Evolutionary conservation across 2,113 vertebrate species (phyloP), one percentile per base, ranked within the genome.

Genomic region (Sturnira hondurensis): DNA sequence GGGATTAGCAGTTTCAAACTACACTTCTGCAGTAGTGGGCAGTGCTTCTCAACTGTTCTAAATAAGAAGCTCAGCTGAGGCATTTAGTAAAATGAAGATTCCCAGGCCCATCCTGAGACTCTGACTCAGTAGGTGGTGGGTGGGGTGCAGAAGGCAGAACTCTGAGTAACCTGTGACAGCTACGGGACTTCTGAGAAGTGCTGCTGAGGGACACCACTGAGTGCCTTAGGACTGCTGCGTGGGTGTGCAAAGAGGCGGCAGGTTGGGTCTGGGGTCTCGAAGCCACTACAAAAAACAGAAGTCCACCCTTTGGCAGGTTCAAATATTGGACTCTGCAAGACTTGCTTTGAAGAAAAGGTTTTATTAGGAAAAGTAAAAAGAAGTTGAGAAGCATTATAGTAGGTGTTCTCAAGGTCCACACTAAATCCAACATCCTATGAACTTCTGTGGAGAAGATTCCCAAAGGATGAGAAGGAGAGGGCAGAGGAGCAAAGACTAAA

Each of bases 131-230:
- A 13, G 7, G 26, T 26, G 9, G 8, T 5, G 14, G 67, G 41
- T 70, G 4, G 41, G 43, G 8, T 26, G 7, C 16, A 12, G 43
- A 54, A 73, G 2, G 4, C n/a, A n/a, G 86, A 91, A 73, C 4
- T 11, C 4, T 43, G 16, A 1, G 2, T 47, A 63, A 65, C 33
- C 36, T 47, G 67, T 4, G 9, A 84, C 43, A 4, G 17, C 45
- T 3, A 0, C 0, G 12, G 65, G 17, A 43, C 43, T 2, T 38
- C 58, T 47, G 73, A 47, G 43, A 47, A 74, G 15, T 17, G 14
- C 11, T 7, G 0, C 4, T 61, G 14, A 31, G 11, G 36, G 28
- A 77, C 0, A 4, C 33, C 33, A 14, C 24, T 52, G 41, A 3
- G 14, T 76, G 10, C 67, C 58, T 61, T 63, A 31, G 47, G 24